phyloP scores from a whole-genome alignment of 2,888 invertebrate species.

The Gibbula magus region DNA sequence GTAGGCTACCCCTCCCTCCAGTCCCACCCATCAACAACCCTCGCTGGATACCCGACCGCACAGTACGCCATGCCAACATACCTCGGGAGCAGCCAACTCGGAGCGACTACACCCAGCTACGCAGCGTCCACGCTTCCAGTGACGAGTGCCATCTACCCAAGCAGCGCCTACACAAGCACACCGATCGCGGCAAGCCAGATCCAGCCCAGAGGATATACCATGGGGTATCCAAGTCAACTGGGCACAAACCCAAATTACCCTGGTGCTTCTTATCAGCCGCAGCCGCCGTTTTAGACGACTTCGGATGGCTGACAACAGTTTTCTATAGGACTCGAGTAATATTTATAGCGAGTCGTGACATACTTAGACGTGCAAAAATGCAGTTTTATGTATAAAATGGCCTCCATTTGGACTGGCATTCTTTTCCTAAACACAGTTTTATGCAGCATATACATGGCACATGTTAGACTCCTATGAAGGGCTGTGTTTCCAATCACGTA shows the following conservation, averaged over 20 bases:
- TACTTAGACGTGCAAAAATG: neutral
- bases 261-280: constrained; percentile 20
- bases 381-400: neutral
- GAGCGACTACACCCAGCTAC: constrained; percentile 6
- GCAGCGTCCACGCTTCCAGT: constrained; percentile 20
- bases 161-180: constrained; percentile 3
- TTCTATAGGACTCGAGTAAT: constrained; percentile 8
- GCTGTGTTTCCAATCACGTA: constrained; percentile 1
- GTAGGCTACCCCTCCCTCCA: constrained; percentile 27
- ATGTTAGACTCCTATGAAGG: neutral
- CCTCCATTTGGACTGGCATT: constrained; percentile 12
- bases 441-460: neutral
- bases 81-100: constrained; percentile 19
- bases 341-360: constrained; percentile 10
- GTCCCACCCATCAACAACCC: constrained; percentile 28
- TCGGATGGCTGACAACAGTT: neutral
- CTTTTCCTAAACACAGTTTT: constrained; percentile 7
- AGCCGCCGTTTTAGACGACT: neutral
- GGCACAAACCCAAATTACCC: constrained; percentile 28
- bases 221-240: constrained; percentile 28
- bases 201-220: constrained; percentile 25
- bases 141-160: constrained; percentile 28
- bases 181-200: constrained; percentile 6
- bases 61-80: constrained; percentile 28
- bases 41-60: constrained; percentile 25